phyloP scores from a whole-genome alignment of 2,113 vertebrate species.

The Phodopus roborovskii region DNA sequence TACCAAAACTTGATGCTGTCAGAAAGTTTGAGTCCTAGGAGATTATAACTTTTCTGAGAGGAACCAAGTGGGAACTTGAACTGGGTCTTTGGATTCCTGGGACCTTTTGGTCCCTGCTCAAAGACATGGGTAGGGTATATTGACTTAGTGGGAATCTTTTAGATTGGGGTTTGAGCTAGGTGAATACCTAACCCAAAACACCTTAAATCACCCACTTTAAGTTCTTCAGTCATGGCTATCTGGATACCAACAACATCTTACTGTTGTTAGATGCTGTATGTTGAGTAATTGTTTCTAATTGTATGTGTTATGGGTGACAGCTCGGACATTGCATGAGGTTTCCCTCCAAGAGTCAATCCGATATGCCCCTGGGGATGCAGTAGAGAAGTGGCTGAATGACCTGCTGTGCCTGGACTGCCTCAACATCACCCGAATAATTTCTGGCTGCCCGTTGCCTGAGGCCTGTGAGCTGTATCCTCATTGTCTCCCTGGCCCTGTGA shows the following conservation, averaged over 20 bases:
- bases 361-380: constrained; percentile 93
- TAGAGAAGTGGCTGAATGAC: constrained; percentile 98
- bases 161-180: not conserved
- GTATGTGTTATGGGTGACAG: constrained; percentile 80
- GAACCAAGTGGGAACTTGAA: not conserved
- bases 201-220: not conserved
- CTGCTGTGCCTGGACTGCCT: constrained; percentile 97
- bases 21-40: not conserved
- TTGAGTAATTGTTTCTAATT: not conserved
- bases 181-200: not conserved
- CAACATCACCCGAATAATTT: constrained; percentile 94
- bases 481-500: rapidly evolving
- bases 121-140: too few relatives aligned
- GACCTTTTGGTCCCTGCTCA: not conserved
- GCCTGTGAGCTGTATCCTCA: constrained; percentile 96
- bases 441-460: constrained; percentile 96
- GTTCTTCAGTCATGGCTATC: not conserved
- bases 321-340: constrained; percentile 93
- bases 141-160: not conserved
- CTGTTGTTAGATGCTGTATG: not conserved
- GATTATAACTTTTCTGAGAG: not conserved
- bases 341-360: constrained; percentile 97
- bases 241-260: not conserved
- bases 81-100: not conserved
- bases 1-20: not conserved